phyloP scores from a whole-genome alignment of 2,888 invertebrate genomes.

The Imbricaverruca yamaguchii region DNA sequence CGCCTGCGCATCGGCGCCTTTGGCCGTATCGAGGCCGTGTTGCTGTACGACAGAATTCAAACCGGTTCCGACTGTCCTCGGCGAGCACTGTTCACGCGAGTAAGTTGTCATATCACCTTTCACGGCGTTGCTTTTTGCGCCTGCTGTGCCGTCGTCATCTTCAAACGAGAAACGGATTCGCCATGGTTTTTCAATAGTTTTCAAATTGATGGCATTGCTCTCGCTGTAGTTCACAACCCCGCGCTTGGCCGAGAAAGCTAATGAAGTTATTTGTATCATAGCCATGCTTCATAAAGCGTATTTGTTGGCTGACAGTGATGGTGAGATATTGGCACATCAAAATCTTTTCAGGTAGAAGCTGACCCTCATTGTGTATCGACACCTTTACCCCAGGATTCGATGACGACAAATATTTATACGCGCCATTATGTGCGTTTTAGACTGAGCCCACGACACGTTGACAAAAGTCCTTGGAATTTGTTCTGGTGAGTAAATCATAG shows the following conservation, averaged over 20 bases:
- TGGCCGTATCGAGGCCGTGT: background rate
- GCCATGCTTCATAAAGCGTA: constrained; percentile 18
- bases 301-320: constrained; percentile 21
- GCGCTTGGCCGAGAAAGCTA: background rate
- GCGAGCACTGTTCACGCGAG: background rate
- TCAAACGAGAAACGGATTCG: background rate
- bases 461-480: background rate
- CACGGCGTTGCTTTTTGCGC: background rate
- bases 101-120: constrained; percentile 15
- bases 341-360: background rate
- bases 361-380: background rate
- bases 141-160: background rate
- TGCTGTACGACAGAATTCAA: background rate
- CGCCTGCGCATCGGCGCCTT: too few species aligned
- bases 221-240: too few species aligned
- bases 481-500: background rate
- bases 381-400: too few species aligned
- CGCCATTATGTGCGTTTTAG: background rate
- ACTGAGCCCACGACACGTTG: background rate
- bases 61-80: background rate
- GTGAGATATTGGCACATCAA: constrained; percentile 22
- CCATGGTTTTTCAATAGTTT: constrained; percentile 11
- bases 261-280: constrained; percentile 20
- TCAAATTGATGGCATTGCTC: background rate
- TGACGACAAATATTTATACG: constrained; percentile 6